Base-by-base conservation (phyloP, 2,888 invertebrate genomes). In the Hesperia comma region DNA sequence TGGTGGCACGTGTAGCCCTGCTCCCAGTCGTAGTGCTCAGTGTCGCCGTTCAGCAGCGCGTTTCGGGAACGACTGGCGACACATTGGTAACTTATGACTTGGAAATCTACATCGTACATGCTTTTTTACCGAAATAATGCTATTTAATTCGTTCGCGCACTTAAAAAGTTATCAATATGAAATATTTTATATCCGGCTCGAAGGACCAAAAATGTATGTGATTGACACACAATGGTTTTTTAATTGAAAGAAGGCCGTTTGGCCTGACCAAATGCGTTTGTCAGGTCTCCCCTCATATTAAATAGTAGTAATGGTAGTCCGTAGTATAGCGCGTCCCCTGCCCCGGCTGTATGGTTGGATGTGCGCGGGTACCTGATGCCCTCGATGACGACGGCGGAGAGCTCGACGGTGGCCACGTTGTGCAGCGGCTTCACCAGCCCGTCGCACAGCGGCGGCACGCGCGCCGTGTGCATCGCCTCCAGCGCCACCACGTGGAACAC, bases 1-100 rank as follows among this genome's bases (percentile, higher is more conserved):
- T 99, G 99, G 93, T 99, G 99, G 87, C 99, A 99, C 5, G 99
- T 99, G 89, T 99, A 99, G 71, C 99, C 99, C 63, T 97, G 97
- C 90, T 99, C 99, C 99, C 99, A 99, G 93, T 99, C 99, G 88
- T 99, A 99, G 90, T 97, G 96, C 79, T 96, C 95, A 63, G 95
- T 97, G 86, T 99, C 98, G 14, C 99, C 99, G 93, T 99, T 99
- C 69, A 99, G 94, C 12, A 99, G 94, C 0, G 98, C 97, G 93
- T 99, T 99, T 73, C 99, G 94, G 56, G 97, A 96, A 12, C 99
- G 96, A 79, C 95, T 95, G 78, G 5, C 10, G n/a, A n/a, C n/a
- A n/a, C n/a, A n/a, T n/a, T n/a, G 3, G 6, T 15, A 15, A 46
- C 15, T 26, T 26, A 26, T 26, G 26, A n/a, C n/a, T n/a, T n/a